phyloP scores from a whole-genome alignment of 1,140 invertebrate genomes.

The Drosophila kanapiae region DNA sequence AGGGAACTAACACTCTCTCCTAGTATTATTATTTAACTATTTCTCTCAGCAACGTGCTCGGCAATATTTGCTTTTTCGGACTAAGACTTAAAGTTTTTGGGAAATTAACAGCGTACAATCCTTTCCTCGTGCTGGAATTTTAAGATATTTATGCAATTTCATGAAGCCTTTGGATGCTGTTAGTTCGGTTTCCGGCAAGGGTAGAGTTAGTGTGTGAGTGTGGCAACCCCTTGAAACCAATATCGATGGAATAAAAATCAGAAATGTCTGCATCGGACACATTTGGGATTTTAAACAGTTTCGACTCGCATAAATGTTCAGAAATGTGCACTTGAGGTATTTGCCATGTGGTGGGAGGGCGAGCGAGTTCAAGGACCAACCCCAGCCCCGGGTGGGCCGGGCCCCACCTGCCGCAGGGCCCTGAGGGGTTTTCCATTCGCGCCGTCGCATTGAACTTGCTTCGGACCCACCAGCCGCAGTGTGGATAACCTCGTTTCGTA shows the following conservation, averaged over 20 bases:
- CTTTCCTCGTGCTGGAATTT: neutral
- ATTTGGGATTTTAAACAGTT: slow-evolving; percentile 3
- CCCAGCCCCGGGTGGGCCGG: no score
- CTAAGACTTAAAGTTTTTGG: no score
- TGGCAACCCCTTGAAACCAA: neutral
- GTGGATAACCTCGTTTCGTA: slow-evolving; percentile 35
- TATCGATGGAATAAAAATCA: neutral
- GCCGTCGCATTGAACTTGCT: slow-evolving; percentile 32
- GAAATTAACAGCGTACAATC: neutral
- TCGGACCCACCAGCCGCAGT: slow-evolving; percentile 2
- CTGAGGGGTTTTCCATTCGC: neutral
- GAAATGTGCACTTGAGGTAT: slow-evolving; percentile 16
- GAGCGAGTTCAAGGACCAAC: slow-evolving; percentile 32
- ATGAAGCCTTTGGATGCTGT: neutral
- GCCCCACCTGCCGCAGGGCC: neutral
- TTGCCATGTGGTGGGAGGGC: neutral
- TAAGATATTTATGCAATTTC: slow-evolving; percentile 6
- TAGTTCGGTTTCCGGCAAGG: neutral
- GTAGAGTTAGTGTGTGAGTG: no score
- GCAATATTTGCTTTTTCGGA: neutral
- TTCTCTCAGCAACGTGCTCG: neutral
- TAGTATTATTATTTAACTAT: neutral
- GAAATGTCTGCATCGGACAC: slow-evolving; percentile 7
- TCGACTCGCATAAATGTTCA: slow-evolving; percentile 2
- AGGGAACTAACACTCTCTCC: neutral